Evolutionary conservation across 2,113 vertebrate genomes (phyloP).

Genomic region (Rhipidura dahli): DNA sequence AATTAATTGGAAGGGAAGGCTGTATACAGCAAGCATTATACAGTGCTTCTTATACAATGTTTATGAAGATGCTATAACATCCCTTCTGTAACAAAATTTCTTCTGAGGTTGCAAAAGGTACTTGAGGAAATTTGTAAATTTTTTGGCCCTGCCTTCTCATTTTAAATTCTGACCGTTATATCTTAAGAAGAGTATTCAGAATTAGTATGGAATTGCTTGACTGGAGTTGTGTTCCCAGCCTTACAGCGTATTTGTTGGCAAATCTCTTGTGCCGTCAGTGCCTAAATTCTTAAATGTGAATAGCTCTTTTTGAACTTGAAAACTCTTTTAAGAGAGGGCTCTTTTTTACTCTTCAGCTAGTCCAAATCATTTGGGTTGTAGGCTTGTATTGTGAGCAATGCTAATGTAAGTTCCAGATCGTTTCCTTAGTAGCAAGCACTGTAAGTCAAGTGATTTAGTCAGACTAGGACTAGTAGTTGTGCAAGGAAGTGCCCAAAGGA

Average conservation of each 20-base stretch:
- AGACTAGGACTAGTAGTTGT: not conserved
- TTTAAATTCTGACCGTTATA: not conserved
- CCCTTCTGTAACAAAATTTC: not conserved
- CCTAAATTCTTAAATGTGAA: constrained; percentile 38
- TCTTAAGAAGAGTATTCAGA: not conserved
- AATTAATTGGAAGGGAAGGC: not conserved
- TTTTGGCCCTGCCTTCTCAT: not conserved
- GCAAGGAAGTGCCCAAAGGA: not conserved
- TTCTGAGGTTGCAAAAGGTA: not conserved
- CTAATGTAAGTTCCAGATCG: constrained; percentile 43
- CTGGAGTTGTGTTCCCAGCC: constrained; percentile 6
- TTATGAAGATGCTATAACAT: not conserved
- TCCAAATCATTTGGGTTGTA: not conserved
- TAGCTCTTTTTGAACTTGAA: constrained; percentile 32
- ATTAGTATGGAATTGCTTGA: constrained; percentile 5
- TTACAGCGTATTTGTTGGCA: not conserved
- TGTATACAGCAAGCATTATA: not conserved
- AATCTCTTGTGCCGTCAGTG: not conserved
- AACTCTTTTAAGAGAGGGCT: not conserved
- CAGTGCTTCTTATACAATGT: not conserved
- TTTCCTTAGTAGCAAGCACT: constrained; percentile 37
- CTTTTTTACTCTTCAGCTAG: not conserved
- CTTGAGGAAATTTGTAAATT: not conserved
- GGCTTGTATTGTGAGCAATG: constrained; percentile 9
- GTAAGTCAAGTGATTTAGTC: constrained; percentile 22